These are phyloP conservation scores for Buphagus erythrorhynchus DNA, from an alignment of 2,797 vertebrate genomes.

Conservation along the genomic window DNA sequence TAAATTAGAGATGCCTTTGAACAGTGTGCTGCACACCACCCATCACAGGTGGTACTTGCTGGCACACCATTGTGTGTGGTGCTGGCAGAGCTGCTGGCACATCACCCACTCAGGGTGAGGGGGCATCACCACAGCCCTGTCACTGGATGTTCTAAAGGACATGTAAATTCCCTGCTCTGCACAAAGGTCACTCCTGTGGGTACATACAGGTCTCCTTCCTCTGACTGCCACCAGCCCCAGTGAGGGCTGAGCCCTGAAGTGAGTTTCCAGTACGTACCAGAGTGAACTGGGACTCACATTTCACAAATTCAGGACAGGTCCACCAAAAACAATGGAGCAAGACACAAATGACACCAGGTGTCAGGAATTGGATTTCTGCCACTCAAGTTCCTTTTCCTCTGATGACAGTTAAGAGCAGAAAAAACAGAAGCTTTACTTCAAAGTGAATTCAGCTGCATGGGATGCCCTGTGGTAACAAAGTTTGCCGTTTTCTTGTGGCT, in stretches of 20 bases:
- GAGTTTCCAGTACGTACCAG: not conserved
- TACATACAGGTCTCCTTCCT: not conserved
- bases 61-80: accelerated
- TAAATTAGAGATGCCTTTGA: conserved; percentile 57
- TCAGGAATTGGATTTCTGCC: not conserved
- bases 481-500: not conserved
- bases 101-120: not conserved
- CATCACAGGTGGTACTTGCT: not conserved
- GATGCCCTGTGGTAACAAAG: not conserved
- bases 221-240: not conserved
- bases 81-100: not conserved
- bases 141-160: not conserved
- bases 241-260: not conserved
- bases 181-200: not conserved
- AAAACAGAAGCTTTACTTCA: not conserved
- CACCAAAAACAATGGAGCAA: not conserved
- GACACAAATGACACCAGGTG: not conserved
- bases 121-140: not conserved
- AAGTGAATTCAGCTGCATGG: not conserved
- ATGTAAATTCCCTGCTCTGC: not conserved
- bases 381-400: not conserved
- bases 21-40: conserved; percentile 12
- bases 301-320: not conserved
- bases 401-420: not conserved
- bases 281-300: not conserved